Evolutionary conservation across 2,797 vertebrate genomes (phyloP).

Genomic region (Scleropages formosus): DNA sequence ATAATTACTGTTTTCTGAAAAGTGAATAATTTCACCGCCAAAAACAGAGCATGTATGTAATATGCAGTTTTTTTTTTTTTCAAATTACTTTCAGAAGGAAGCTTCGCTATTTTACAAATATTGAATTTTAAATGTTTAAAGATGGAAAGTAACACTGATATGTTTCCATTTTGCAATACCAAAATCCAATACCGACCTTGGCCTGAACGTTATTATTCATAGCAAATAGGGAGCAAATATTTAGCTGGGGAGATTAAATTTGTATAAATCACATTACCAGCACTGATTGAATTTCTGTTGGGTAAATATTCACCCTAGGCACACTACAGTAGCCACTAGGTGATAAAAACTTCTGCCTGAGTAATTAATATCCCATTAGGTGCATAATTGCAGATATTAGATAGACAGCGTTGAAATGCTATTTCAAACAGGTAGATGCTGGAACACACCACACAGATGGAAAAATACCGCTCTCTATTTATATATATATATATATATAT

Average conservation of each 20-base stretch:
- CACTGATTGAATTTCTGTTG: conserved; percentile 47
- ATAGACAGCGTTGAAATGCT: conserved; percentile 8
- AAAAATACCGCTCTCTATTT: not conserved
- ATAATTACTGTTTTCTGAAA: not conserved
- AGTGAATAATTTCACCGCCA: conserved; percentile 5
- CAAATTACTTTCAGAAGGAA: not conserved
- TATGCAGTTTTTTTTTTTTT: not conserved
- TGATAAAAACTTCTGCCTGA: conserved; percentile 45
- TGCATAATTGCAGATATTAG: conserved; percentile 38
- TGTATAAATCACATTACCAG: conserved; percentile 42
- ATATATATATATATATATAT: too few species aligned
- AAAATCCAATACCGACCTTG: conserved; percentile 9
- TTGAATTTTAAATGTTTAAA: conserved; percentile 3
- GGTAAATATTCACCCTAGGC: conserved; percentile 49
- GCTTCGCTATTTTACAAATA: conserved; percentile 16
- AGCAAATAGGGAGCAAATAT: conserved; percentile 31
- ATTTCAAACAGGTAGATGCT: not conserved
- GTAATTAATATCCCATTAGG: conserved; percentile 50
- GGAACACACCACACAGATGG: not conserved
- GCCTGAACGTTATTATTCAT: conserved; percentile 21
- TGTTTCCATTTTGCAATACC: conserved; percentile 8
- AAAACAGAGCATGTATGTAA: conserved; percentile 3
- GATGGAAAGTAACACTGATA: not conserved
- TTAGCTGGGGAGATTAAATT: conserved; percentile 39
- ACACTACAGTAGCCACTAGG: conserved; percentile 37